Evolutionary conservation across 2,797 vertebrate genomes (phyloP).

Genomic region (Pseudochirops corinnae): DNA sequence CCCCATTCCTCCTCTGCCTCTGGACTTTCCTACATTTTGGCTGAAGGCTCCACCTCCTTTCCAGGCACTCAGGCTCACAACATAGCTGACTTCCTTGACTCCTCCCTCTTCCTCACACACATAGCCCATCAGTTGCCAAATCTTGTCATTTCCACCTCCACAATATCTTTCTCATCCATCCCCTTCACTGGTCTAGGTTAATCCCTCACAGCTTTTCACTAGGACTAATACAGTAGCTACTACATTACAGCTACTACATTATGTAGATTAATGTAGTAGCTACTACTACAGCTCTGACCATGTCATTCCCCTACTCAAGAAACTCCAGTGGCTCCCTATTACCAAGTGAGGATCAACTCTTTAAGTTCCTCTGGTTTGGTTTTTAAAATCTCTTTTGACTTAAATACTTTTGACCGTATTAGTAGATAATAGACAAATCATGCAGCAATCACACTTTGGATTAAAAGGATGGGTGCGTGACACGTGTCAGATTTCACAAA

Average conservation of each 20-base stretch:
- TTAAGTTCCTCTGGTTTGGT: background rate
- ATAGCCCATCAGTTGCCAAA: background rate
- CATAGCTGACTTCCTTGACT: background rate
- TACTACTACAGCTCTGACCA: no score
- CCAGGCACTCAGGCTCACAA: background rate
- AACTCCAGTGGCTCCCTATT: background rate
- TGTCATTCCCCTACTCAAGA: background rate
- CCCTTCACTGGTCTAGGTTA: background rate
- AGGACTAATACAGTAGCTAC: no score
- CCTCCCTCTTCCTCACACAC: background rate
- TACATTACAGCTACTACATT: no score
- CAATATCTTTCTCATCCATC: background rate
- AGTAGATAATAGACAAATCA: background rate
- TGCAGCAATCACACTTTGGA: constrained; percentile 30
- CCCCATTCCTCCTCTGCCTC: background rate
- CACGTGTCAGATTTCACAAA: constrained; percentile 25
- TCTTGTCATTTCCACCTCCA: background rate
- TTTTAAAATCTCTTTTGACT: background rate
- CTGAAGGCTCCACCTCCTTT: background rate
- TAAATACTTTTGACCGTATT: background rate
- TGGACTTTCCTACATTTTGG: background rate
- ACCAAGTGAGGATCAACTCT: background rate
- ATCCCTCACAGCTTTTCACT: no score
- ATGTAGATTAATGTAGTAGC: no score
- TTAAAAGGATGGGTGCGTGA: constrained; percentile 19